Percentiles rank a stretch among this genome's conserved stretches.
Conservation (phyloP, 1,140 invertebrate species). For the Neotoxoptera formosana region DNA sequence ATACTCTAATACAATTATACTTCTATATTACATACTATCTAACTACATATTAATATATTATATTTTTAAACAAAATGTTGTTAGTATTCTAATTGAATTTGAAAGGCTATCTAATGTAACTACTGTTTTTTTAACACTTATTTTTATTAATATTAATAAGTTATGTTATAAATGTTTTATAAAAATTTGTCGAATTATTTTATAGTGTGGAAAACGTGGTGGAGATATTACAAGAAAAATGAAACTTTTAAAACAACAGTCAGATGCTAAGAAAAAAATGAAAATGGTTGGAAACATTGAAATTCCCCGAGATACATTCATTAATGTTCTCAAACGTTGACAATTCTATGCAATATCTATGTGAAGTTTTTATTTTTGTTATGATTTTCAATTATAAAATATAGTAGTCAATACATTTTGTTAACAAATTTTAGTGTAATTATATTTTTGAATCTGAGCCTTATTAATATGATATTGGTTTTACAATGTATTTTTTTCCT, state of each 20-base stretch:
- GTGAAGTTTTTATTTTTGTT: not conserved
- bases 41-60: not conserved
- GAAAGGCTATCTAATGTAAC: not conserved
- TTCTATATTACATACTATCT: not conserved
- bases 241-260: constrained; percentile 89
- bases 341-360: not conserved
- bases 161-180: not conserved
- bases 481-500: not conserved
- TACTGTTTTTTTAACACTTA: not conserved
- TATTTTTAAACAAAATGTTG: not conserved
- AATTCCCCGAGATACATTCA: constrained; percentile 92
- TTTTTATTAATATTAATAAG: not conserved
- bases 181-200: constrained; percentile 61
- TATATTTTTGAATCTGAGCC: not conserved
- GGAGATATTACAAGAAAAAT: constrained; percentile 89
- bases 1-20: not conserved
- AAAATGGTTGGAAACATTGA: constrained; percentile 88
- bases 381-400: not conserved
- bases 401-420: not conserved
- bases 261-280: constrained; percentile 93
- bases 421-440: not conserved
- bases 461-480: not conserved
- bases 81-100: not conserved
- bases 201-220: constrained; percentile 78
- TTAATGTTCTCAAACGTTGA: constrained; percentile 83